Evolutionary conservation across 2,888 invertebrate species (phyloP), one percentile per base, ranked within the genome.

Genomic region (Disparrhopalites patrizii): DNA sequence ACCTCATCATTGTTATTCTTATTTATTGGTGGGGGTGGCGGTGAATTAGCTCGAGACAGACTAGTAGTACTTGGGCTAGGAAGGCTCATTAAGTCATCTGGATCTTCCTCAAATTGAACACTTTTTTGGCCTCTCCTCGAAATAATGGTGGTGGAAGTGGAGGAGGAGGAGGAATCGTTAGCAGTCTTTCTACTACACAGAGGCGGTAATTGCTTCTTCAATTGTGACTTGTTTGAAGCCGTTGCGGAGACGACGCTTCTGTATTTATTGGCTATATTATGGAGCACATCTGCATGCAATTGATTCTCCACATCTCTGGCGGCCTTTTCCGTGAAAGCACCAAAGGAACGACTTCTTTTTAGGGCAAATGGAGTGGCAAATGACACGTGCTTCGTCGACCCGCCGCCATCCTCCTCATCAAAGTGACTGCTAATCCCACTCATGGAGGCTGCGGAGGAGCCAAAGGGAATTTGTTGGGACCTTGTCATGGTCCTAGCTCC

Each of bases 241-340:
- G 30, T 31, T 4, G 54, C 54, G 8, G 10, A 13, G 23, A 47
- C 52, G 33, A 31, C 50, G 1, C 25, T 27, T 38, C 18, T 54
- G 43, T 52, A 60, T 28, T 65, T 65, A 3, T 40, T 28, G 7
- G 58, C 68, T n/a, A 62, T 31, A 40, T 54, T 60, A 36, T 58
- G 61, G 27, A 68, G 33, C 27, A 66, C 68, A 62, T 67, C 67
- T 57, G 70, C 64, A 65, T 68, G 69, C 64, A 73, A 62, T 61
- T 68, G 51, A 55, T 69, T 60, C 47, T 69, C 58, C 13, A 71
- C 68, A 65, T 70, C 70, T 50, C 63, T 67, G 27, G 60, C 62
- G 15, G 70, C 69, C 54, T 71, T 73, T 50, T 70, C 70, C 13
- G 71, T 73, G 60, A 71, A 73, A n/a, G 71, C 73, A 40, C 73